phyloP scores from a whole-genome alignment of 2,113 vertebrate species.

The Benitochromis conjunctus region DNA sequence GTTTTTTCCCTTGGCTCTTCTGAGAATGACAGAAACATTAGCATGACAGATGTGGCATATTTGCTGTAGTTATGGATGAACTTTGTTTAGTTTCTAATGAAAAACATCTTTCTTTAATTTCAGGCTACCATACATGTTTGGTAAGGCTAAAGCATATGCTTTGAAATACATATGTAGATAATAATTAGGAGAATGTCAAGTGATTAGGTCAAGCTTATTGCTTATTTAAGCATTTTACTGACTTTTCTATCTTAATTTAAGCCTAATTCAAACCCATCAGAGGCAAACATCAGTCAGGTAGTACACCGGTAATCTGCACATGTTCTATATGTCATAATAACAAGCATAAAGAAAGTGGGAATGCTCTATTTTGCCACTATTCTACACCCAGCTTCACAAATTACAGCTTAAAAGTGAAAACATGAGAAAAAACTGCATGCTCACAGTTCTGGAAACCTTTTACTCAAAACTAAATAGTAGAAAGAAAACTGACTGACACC shows the following conservation, averaged over 20 bases:
- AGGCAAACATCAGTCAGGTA: background rate
- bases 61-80: background rate
- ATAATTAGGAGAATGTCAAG: background rate
- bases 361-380: background rate
- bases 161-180: background rate
- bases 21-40: slow-evolving; percentile 21
- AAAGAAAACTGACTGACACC: slow-evolving; percentile 39
- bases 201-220: background rate
- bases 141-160: background rate
- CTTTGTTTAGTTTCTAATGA: background rate
- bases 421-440: background rate
- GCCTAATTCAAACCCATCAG: background rate
- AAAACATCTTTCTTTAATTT: slow-evolving; percentile 14
- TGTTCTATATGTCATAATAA: background rate
- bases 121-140: background rate
- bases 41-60: slow-evolving; percentile 7
- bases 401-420: slow-evolving; percentile 3
- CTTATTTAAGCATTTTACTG: background rate
- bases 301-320: background rate
- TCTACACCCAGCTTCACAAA: background rate
- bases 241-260: background rate
- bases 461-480: background rate
- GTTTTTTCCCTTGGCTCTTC: background rate
- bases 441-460: background rate
- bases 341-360: background rate